Base-by-base conservation (phyloP, 2,113 vertebrate genomes). In the Anser cygnoides region DNA sequence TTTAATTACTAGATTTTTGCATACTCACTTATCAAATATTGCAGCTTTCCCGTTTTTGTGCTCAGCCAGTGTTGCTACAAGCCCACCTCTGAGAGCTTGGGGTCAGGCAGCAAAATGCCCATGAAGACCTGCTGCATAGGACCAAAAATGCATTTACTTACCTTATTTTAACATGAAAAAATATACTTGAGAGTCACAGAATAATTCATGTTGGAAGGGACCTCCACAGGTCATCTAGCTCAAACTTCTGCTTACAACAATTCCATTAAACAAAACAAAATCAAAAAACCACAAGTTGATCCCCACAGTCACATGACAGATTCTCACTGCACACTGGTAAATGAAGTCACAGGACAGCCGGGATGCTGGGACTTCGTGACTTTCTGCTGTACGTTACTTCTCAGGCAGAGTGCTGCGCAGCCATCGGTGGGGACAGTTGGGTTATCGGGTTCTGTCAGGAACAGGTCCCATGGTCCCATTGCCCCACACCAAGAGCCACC, bases 381-480 rank as follows among this genome's bases (percentile, higher is more conserved):
- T 71, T 76, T 2, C 15, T 62, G 41, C 49, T 35, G 8, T 15
- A 3, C 0, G 9, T 41, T 18, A 11, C 15, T 70, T 35, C 73
- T 16, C 33, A 62, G 43, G 59, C 54, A 4, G 41, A 89, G 41
- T 49, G 44, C 46, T 35, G 7, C 20, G 3, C 0, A 3, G 17
- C 71, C 54, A 35, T 58, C 66, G 61, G 58, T 9, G 17, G 65
- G 29, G 22, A 25, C 11, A 17, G 49, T 0, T 81, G 65, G 33
- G 3, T 28, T 43, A 13, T 26, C 14, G 15, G 9, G 5, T 37
- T n/a, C 39, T 65, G 52, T 16, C 28, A 79, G 58, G 39, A 83
- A 50, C 0, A 1, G 41, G 67, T 6, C 70, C 14, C 0, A 0
- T 1, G 46, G 72, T 6, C 70, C 14, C 0, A 0, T 19, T 20